phyloP scores from a whole-genome alignment of 2,797 vertebrate genomes.

The Dendrocincla fuliginosa region DNA sequence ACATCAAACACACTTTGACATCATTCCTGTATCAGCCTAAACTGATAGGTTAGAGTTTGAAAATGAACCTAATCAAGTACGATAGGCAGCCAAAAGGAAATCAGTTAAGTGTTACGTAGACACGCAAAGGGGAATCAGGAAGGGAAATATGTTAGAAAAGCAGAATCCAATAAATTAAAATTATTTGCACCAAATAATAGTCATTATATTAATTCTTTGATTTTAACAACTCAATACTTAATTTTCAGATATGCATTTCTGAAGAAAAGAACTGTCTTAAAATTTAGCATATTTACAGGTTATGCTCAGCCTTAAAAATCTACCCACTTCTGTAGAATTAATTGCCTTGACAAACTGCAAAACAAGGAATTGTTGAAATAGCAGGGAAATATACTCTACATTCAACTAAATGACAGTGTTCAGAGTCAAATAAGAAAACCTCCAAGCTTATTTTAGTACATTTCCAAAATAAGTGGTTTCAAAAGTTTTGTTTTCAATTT shows the following conservation, averaged over 20 bases:
- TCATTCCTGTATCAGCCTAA: not conserved
- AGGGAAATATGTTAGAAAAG: conserved; percentile 62
- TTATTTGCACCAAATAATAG: not conserved
- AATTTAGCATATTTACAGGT: not conserved
- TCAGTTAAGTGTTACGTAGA: not conserved
- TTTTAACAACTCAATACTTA: not conserved
- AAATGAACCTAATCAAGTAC: not conserved
- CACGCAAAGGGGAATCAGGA: not conserved
- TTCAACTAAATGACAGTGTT: not conserved
- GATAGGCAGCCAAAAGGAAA: not conserved
- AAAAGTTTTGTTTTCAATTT: not conserved
- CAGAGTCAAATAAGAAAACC: not conserved
- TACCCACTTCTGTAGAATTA: not conserved
- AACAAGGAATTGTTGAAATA: conserved; percentile 5
- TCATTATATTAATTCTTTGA: not conserved
- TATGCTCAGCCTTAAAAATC: not conserved
- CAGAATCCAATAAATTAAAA: conserved; percentile 12
- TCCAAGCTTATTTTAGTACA: not conserved
- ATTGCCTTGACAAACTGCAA: not conserved
- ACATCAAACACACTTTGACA: not conserved
- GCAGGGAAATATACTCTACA: not conserved
- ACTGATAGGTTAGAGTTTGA: not conserved
- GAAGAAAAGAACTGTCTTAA: not conserved
- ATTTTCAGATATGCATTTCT: conserved; percentile 49
- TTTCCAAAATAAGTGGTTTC: conserved; percentile 16